Conservation (phyloP, 2,888 invertebrate species). For the Cistogaster globosa region DNA sequence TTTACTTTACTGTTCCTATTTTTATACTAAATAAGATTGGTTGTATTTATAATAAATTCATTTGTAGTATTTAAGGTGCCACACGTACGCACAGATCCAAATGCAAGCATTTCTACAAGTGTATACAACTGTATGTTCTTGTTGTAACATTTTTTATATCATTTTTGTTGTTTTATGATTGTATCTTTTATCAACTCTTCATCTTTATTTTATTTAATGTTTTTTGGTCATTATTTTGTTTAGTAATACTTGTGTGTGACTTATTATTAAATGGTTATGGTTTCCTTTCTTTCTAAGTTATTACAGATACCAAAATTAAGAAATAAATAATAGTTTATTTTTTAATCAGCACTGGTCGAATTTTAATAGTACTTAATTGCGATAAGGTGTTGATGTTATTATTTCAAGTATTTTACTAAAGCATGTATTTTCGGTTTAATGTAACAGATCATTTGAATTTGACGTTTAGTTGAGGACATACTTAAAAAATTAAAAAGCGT, state of each 20-base stretch:
- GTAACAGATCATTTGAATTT: no score
- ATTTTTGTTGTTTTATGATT: slow-evolving; percentile 62
- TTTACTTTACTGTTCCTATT: slow-evolving; percentile 2
- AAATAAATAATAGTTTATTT: slow-evolving; percentile 19
- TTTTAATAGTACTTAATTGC: slow-evolving; percentile 33
- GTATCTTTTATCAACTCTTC: slow-evolving; percentile 31
- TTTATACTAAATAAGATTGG: background rate
- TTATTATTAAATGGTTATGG: slow-evolving; percentile 44
- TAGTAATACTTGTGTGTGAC: slow-evolving; percentile 31
- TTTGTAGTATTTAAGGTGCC: slow-evolving; percentile 69
- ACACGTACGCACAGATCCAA: slow-evolving; percentile 67
- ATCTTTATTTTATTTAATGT: slow-evolving; percentile 32
- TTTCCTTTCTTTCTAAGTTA: slow-evolving; percentile 51
- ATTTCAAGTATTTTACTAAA: no score
- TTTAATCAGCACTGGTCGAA: slow-evolving; percentile 18
- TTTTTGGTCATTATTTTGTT: slow-evolving; percentile 2
- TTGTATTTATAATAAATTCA: slow-evolving; percentile 34
- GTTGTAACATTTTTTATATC: slow-evolving; percentile 62
- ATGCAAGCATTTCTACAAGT: slow-evolving; percentile 29
- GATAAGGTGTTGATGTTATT: slow-evolving; percentile 8
- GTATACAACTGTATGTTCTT: slow-evolving; percentile 40
- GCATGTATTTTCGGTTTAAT: no score
- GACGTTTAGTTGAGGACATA: no score
- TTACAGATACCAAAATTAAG: background rate
- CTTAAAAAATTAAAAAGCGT: no score